phyloP scores from a whole-genome alignment of 2,888 invertebrate species.

The Drosophila eohydei region DNA sequence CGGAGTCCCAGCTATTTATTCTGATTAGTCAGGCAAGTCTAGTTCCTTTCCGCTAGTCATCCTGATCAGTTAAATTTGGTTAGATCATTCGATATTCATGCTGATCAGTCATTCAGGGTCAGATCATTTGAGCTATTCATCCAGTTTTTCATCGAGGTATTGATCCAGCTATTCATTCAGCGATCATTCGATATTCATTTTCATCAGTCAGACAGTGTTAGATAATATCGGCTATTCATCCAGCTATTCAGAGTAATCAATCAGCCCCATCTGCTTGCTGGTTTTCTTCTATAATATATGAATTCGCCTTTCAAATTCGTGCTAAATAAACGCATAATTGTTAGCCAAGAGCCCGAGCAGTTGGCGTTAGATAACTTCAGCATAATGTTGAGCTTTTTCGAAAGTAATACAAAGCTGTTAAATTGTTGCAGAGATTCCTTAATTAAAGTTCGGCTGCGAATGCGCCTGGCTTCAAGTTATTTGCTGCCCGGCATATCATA shows the following conservation, averaged over 20 bases:
- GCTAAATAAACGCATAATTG: slow-evolving; percentile 1
- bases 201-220: too few species aligned
- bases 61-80: too few species aligned
- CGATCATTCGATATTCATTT: too few species aligned
- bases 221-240: neutral
- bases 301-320: slow-evolving; percentile 1
- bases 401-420: slow-evolving; percentile 43
- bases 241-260: too few species aligned
- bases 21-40: too few species aligned
- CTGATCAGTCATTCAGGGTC: too few species aligned
- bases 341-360: neutral
- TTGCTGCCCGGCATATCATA: slow-evolving; percentile 46
- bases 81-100: too few species aligned
- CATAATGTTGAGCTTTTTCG: slow-evolving; percentile 22
- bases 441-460: slow-evolving; percentile 65
- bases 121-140: neutral
- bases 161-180: too few species aligned
- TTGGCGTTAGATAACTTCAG: slow-evolving; percentile 23
- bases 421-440: slow-evolving; percentile 62
- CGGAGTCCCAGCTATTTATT: too few species aligned
- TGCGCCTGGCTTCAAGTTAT: slow-evolving; percentile 59
- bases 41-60: neutral
- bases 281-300: too few species aligned
- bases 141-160: too few species aligned
- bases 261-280: neutral